Base-by-base conservation (phyloP, 2,888 invertebrate species). In the Drosophila dives region DNA sequence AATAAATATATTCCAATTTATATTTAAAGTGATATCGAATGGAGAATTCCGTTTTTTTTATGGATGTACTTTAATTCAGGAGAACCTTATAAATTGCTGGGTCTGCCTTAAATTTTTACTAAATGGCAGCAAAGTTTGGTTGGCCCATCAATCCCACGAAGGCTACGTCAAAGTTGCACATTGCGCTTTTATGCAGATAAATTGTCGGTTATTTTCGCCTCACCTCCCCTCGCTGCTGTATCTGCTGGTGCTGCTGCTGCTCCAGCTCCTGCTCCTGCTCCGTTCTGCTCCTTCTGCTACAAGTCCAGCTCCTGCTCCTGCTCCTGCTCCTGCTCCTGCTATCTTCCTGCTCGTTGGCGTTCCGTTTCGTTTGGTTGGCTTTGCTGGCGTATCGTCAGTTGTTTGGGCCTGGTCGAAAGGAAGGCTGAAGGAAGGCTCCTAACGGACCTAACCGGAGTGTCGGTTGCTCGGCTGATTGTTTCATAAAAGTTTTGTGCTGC, bases 121-220 rank as follows among this genome's bases (percentile, higher is more conserved):
- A 73, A 72, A 81, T 72, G 80, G 64, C 85, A 71, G 61, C 56
- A 87, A 85, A 89, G 80, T 84, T 85, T 89, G 66, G 76, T 45
- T 62, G 76, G 65, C 89, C 87, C 87, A 89, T 85, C 85, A 85
- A 89, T 87, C 87, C 82, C 64, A 65, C 50, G 61, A 80, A 66
- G 72, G 64, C 67, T 69, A 77, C 85, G 84, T 87, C 85, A 89
- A 85, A 86, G 81, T 90, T 86, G 86, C 88, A 88, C 83, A 85
- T 83, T 86, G 90, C 86, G 90, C 90, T 86, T 86, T 86, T 86
- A 90, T 86, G 86, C 90, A 86, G 86, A 86, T 86, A 86, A 86
- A 90, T 86, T 86, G 90, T 82, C 90, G 90, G 86, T 85, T 87
- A 89, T 89, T 77, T 87, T 62, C 82, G 50, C 56, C 23, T 15